These are phyloP conservation scores for Wasmannia auropunctata DNA, from an alignment of 1,140 invertebrate species.

Conservation along the genomic window DNA sequence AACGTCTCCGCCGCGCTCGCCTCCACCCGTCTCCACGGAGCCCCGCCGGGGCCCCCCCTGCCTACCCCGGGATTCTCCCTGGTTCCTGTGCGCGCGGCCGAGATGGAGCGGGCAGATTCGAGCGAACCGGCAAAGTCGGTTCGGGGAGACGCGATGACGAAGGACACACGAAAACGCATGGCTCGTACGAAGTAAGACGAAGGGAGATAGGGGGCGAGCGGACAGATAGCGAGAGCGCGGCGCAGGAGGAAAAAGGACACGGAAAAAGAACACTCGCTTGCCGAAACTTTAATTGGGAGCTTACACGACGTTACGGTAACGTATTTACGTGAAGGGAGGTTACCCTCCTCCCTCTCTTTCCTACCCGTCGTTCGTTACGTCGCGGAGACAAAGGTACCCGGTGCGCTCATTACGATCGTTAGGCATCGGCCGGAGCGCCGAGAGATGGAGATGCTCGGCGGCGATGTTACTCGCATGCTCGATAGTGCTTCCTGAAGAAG, in stretches of 20 bases:
- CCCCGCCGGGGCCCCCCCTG: constrained; percentile 24
- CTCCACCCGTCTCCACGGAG: constrained; percentile 37
- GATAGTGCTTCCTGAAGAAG: constrained; percentile 53
- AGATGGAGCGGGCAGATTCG: constrained; percentile 73
- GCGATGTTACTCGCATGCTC: constrained; percentile 21
- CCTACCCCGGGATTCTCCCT: constrained; percentile 58
- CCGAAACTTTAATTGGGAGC: constrained; percentile 75
- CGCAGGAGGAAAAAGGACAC: constrained; percentile 46
- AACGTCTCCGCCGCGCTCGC: constrained; percentile 67
- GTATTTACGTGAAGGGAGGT: constrained; percentile 66
- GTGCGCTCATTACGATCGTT: constrained; percentile 62
- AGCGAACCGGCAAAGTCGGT: constrained; percentile 60
- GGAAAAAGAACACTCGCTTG: constrained; percentile 47
- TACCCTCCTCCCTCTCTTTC: background rate
- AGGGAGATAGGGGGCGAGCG: background rate
- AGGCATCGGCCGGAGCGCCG: constrained; percentile 18
- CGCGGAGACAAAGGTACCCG: constrained; percentile 49
- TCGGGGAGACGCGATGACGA: constrained; percentile 66
- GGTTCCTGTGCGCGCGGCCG: constrained; percentile 30
- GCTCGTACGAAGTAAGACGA: constrained; percentile 2
- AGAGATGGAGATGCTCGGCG: constrained; percentile 37
- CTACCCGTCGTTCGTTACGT: constrained; percentile 23
- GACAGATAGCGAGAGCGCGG: constrained; percentile 57
- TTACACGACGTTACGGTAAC: constrained; percentile 67
- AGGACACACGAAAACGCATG: constrained; percentile 68